phyloP scores from a whole-genome alignment of 1,140 invertebrate genomes.

The Copidosoma floridanum region DNA sequence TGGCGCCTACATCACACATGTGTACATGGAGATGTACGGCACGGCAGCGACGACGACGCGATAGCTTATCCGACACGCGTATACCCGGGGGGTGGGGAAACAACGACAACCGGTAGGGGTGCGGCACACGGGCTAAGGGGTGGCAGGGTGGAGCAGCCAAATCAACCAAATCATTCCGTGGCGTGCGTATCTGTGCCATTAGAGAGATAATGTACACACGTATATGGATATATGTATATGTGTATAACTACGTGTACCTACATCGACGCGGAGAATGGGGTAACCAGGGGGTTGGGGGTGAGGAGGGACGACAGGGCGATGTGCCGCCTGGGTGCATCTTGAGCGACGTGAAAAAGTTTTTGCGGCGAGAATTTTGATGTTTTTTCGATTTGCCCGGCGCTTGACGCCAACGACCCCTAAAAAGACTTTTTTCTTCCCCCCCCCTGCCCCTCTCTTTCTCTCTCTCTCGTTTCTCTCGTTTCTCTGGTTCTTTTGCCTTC shows the following conservation, averaged over 20 bases:
- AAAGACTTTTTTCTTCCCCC: not conserved
- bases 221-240: not conserved
- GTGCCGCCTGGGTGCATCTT: not conserved
- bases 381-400: conserved; percentile 15
- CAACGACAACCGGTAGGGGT: too few relatives aligned
- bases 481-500: not conserved
- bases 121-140: not conserved
- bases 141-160: not conserved
- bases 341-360: conserved; percentile 11
- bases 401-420: conserved; percentile 1
- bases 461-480: not conserved
- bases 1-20: not conserved
- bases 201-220: not conserved
- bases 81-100: not conserved
- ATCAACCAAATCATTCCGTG: conserved; percentile 13
- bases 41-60: not conserved
- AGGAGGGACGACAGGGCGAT: too few relatives aligned
- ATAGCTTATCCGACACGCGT: conserved; percentile 19
- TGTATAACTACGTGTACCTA: not conserved
- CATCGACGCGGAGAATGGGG: not conserved
- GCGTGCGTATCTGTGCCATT: not conserved
- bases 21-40: not conserved
- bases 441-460: not conserved
- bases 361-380: not conserved
- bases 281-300: too few relatives aligned